phyloP scores from a whole-genome alignment of 2,113 vertebrate genomes.

The Mohoua ochrocephala region DNA sequence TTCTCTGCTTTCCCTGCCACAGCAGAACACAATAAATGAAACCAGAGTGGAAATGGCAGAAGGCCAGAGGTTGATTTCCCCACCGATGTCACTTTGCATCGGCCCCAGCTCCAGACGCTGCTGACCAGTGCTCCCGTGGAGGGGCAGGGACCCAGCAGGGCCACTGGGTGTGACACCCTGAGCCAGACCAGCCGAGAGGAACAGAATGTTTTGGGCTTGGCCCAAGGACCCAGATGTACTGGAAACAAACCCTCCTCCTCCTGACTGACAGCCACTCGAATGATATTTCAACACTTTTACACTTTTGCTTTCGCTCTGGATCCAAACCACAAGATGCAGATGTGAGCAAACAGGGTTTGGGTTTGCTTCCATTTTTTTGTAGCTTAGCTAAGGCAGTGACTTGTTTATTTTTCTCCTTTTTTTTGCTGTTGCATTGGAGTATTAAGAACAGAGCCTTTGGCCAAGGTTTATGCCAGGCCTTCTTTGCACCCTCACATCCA shows the following conservation, averaged over 20 bases:
- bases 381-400: neutral
- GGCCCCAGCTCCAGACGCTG: accelerated
- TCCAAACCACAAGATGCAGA: neutral
- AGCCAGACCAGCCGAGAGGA: neutral
- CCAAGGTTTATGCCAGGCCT: neutral
- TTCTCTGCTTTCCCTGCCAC: neutral
- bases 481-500: neutral
- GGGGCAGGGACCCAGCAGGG: neutral
- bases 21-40: neutral
- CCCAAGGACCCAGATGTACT: neutral
- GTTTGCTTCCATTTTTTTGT: accelerated
- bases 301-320: neutral
- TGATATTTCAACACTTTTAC: neutral
- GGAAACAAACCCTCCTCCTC: neutral
- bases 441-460: neutral
- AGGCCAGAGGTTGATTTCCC: neutral
- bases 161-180: neutral
- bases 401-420: neutral
- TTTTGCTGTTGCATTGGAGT: neutral
- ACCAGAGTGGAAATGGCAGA: neutral
- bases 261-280: neutral
- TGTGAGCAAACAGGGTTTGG: neutral
- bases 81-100: too few species aligned
- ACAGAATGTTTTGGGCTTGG: neutral
- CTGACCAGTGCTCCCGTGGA: neutral